phyloP scores from a whole-genome alignment of 1,140 invertebrate genomes.

The Procambarus virginalis region DNA sequence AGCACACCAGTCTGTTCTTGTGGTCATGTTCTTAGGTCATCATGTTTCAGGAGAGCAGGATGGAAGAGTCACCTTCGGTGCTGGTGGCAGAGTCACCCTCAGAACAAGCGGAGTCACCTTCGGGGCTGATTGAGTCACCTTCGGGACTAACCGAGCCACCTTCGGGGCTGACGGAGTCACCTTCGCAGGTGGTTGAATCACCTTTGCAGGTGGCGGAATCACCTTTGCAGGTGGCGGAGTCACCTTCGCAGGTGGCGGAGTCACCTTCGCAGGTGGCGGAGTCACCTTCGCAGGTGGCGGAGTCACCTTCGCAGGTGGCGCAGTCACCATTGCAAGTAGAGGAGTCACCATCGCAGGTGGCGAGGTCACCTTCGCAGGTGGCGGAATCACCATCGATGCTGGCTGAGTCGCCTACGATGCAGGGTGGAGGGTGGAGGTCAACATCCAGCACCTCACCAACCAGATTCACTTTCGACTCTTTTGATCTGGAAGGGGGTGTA shows the following conservation, averaged over 20 bases:
- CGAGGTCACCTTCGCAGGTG: background rate
- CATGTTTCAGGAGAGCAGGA: background rate
- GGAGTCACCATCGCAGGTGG: background rate
- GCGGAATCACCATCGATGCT: background rate
- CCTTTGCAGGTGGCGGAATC: no score
- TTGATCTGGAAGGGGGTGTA: background rate
- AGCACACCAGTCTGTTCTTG: no score
- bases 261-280: background rate
- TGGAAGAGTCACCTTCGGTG: background rate
- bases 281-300: background rate
- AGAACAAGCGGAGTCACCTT: no score
- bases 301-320: background rate
- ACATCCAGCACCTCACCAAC: background rate
- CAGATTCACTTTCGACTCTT: constrained; percentile 6
- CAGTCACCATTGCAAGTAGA: background rate
- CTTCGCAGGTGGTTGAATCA: background rate
- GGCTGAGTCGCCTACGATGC: background rate
- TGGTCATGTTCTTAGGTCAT: background rate
- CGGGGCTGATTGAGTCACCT: no score
- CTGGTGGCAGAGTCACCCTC: no score
- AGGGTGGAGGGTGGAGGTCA: no score
- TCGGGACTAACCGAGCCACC: background rate
- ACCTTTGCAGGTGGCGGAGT: background rate
- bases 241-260: background rate
- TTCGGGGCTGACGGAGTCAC: no score